These are phyloP conservation scores for Atherinosoma microstoma DNA, from an alignment of 2,797 vertebrate species.

Conservation along the genomic window DNA sequence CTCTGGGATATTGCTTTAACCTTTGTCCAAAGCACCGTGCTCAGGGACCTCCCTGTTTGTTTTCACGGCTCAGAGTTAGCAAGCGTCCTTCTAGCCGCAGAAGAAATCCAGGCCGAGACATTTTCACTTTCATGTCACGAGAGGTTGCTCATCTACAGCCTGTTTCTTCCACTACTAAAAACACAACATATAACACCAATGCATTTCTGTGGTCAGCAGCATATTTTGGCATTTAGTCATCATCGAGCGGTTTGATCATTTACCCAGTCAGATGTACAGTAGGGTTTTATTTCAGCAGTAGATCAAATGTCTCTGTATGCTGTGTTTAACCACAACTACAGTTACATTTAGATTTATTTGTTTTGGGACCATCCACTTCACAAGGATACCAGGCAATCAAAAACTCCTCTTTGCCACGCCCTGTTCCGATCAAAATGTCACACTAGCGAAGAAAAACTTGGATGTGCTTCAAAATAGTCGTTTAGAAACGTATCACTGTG, in stretches of 20 bases:
- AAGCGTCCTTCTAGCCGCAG: slow-evolving; percentile 68
- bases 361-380: slow-evolving; percentile 68
- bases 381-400: slow-evolving; percentile 61
- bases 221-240: slow-evolving; percentile 69
- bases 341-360: slow-evolving; percentile 79
- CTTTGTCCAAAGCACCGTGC: slow-evolving; percentile 80
- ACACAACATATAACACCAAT: slow-evolving; percentile 38
- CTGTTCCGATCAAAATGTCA: slow-evolving; percentile 63
- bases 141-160: slow-evolving; percentile 48
- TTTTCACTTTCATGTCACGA: slow-evolving; percentile 63
- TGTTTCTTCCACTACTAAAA: slow-evolving; percentile 49
- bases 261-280: slow-evolving; percentile 73
- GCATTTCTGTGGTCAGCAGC: slow-evolving; percentile 55
- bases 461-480: slow-evolving; percentile 50
- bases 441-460: slow-evolving; percentile 44
- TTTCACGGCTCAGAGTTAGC: slow-evolving; percentile 81
- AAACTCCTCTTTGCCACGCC: slow-evolving; percentile 64
- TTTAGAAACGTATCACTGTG: slow-evolving; percentile 29
- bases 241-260: slow-evolving; percentile 65
- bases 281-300: slow-evolving; percentile 78
- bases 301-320: slow-evolving; percentile 77
- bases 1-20: slow-evolving; percentile 85
- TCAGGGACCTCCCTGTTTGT: slow-evolving; percentile 83
- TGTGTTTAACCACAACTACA: slow-evolving; percentile 71
- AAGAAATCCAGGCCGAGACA: slow-evolving; percentile 68